Base-by-base conservation (phyloP, 1,140 invertebrate species). In the Forficula auricularia region DNA sequence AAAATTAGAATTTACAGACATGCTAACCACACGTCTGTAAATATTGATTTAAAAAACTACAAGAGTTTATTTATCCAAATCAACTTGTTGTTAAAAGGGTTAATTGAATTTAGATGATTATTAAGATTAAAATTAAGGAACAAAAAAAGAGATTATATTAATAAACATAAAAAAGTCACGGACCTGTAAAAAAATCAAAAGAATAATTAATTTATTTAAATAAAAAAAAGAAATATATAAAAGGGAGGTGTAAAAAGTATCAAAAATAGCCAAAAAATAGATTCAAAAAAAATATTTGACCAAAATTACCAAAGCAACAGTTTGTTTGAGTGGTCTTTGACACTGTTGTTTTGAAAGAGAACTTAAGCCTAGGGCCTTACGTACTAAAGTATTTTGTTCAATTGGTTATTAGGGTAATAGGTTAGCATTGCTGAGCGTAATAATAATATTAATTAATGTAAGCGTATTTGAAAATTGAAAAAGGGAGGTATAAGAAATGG, bases 131-230 rank as follows among this genome's bases (percentile, higher is more conserved):
- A 20, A 3, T n/a, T 40, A 42, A 36, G 38, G 41, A 44, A 43
- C n/a, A n/a, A 22, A 50, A 47, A 52, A 50, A 49, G 49, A 56
- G 52, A 57, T 52, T 57, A 57, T 50, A 54, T 57, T 55, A 53
- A 51, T 46, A 55, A 58, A 50, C 51, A 52, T 50, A 51, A 43
- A 43, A 14, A 34, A 39, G 34, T 15, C 8, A 3, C 7, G 19
- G 12, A 16, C n/a, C 12, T 39, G 12, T 39, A 12, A 18, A 18
- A 37, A 39, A 18, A 12, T 39, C 14, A 14, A 51, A 52, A 50
- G 49, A 52, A 52, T 50, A 47, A 52, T 47, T 46, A 42, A 39
- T 39, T 19, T 44, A 40, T 38, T 40, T 36, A 31, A 40, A 49
- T 27, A 32, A 40, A 56, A 51, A 54, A 30, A 37, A 37, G 18